phyloP scores from a whole-genome alignment of 64 coral and sea anemone genomes.

The Platygyra sinensis region DNA sequence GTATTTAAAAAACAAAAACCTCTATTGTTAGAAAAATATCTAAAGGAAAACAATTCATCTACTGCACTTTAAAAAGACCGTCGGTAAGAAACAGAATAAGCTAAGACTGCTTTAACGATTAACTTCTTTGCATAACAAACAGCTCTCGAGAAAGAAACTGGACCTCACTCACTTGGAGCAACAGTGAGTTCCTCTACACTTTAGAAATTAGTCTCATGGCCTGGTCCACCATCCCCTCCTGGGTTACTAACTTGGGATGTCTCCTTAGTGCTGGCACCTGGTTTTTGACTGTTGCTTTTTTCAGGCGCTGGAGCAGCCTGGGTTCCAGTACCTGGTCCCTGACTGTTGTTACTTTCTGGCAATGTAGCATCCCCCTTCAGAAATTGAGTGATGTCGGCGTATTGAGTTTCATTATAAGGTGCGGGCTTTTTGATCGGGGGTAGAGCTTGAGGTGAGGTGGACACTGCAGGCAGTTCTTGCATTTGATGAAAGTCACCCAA shows the following conservation, averaged over 20 bases:
- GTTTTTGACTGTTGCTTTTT: background rate
- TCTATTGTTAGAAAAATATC: background rate
- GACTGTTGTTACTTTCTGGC: background rate
- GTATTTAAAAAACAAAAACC: background rate
- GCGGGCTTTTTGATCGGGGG: background rate
- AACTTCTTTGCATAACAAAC: background rate
- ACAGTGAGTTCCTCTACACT: background rate
- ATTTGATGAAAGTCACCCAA: constrained; percentile 41
- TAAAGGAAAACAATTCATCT: background rate
- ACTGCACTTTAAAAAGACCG: background rate
- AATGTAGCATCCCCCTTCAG: constrained; percentile 8
- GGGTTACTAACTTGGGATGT: background rate
- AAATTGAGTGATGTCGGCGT: constrained; percentile 53
- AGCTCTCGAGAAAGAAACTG: background rate
- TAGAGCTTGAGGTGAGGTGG: background rate
- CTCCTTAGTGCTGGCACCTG: background rate
- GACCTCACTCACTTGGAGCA: background rate
- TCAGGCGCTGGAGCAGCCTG: background rate
- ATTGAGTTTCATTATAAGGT: constrained; percentile 28
- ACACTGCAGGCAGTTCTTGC: background rate
- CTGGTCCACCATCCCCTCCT: background rate
- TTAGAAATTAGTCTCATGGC: background rate
- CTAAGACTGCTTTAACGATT: background rate
- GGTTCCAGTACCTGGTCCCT: background rate
- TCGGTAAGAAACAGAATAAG: background rate